Conservation (phyloP, 2,797 vertebrate genomes). For the Channa striata region DNA sequence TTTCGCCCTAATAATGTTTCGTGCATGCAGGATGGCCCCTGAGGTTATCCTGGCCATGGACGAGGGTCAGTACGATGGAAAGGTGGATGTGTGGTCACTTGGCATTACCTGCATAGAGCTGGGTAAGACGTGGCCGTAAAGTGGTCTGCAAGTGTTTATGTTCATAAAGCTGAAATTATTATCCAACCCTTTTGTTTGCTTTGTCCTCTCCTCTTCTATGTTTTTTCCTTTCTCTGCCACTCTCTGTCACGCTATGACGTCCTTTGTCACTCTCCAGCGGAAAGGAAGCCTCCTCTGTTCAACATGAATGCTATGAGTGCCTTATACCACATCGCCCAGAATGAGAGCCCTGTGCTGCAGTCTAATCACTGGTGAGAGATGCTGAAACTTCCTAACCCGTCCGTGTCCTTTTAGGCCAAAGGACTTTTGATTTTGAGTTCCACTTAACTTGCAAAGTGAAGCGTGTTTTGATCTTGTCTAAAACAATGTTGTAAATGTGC, state of each 20-base stretch:
- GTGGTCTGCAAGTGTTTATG: constrained; percentile 1
- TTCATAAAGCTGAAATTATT: constrained; percentile 36
- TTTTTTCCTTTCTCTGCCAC: constrained; percentile 20
- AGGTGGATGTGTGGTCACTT: constrained; percentile 96
- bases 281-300: constrained; percentile 95
- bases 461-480: background rate
- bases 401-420: constrained; percentile 3
- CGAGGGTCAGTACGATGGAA: constrained; percentile 94
- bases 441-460: background rate
- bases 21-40: constrained; percentile 91
- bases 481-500: constrained; percentile 3
- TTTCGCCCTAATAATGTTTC: constrained; percentile 31
- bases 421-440: background rate
- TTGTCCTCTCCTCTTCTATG: background rate
- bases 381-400: constrained; percentile 1
- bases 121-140: constrained; percentile 81
- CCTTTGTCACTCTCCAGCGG: constrained; percentile 80
- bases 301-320: constrained; percentile 99
- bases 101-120: constrained; percentile 96
- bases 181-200: constrained; percentile 25
- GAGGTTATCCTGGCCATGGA: constrained; percentile 97
- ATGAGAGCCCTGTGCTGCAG: constrained; percentile 93
- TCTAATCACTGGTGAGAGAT: constrained; percentile 92
- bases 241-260: constrained; percentile 41
- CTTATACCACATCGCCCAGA: constrained; percentile 99